These are phyloP conservation scores for Drosophila mayaguana DNA, from an alignment of 2,888 invertebrate species.

Conservation along the genomic window DNA sequence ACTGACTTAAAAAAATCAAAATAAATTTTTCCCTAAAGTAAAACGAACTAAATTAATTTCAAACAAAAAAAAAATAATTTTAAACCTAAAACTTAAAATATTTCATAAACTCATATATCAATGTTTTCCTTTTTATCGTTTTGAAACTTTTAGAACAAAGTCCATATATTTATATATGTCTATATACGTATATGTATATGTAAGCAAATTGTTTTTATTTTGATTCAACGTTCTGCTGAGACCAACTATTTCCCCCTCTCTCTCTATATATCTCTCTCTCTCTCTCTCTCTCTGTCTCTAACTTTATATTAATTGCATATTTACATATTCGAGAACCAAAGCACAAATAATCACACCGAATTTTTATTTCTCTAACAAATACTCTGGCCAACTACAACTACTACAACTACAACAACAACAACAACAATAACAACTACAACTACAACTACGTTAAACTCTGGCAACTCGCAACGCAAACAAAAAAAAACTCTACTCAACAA, in stretches of 20 bases:
- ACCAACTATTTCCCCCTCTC: constrained; percentile 22
- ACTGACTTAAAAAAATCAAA: background rate
- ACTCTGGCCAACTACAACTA: constrained; percentile 58
- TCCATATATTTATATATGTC: background rate
- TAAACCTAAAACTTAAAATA: background rate
- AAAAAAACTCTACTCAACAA: constrained; percentile 54
- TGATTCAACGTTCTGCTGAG: constrained; percentile 4
- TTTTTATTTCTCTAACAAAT: constrained; percentile 69
- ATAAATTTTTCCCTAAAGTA: background rate
- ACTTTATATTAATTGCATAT: constrained; percentile 26
- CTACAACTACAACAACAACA: constrained; percentile 37
- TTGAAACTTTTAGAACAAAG: background rate
- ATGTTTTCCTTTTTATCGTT: constrained; percentile 2
- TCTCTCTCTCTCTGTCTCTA: background rate
- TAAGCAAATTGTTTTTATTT: constrained; percentile 10
- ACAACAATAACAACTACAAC: constrained; percentile 34
- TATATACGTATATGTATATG: background rate
- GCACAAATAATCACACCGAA: constrained; percentile 71
- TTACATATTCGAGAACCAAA: constrained; percentile 37
- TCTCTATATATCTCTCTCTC: background rate
- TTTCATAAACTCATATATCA: constrained; percentile 18
- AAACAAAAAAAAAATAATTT: constrained; percentile 8
- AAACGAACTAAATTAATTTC: constrained; percentile 4
- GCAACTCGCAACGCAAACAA: constrained; percentile 44
- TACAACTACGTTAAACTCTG: constrained; percentile 40